phyloP scores from a whole-genome alignment of 2,797 vertebrate species.

The Enteromius trimaculatus region DNA sequence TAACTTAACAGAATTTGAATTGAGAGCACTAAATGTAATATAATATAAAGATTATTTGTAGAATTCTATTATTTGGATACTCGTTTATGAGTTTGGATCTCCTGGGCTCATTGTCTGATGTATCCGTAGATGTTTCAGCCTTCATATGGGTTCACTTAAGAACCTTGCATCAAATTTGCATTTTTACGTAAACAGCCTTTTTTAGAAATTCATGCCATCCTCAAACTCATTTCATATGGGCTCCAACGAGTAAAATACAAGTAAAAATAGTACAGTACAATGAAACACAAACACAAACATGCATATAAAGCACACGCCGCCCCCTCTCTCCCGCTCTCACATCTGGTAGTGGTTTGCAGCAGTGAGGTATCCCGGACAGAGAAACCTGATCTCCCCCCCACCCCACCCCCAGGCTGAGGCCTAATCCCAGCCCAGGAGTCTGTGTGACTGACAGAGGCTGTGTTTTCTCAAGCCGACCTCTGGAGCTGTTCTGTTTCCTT shows the following conservation, averaged over 20 bases:
- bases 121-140: not conserved
- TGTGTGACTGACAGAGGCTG: conserved; percentile 65
- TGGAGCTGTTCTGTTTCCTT: conserved; percentile 65
- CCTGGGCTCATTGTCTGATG: conserved; percentile 4
- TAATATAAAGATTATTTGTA: not conserved
- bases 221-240: conserved; percentile 17
- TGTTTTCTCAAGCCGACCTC: conserved; percentile 63
- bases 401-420: conserved; percentile 57
- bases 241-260: not conserved
- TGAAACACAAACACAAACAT: conserved; percentile 32
- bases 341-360: conserved; percentile 67
- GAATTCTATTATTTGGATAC: not conserved
- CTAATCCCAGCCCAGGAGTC: conserved; percentile 64
- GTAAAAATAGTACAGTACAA: conserved; percentile 48
- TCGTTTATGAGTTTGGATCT: not conserved
- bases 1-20: too few species aligned
- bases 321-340: conserved; percentile 51
- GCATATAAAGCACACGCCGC: conserved; percentile 21
- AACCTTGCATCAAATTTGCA: conserved; percentile 7
- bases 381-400: conserved; percentile 60
- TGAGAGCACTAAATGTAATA: not conserved
- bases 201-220: not conserved
- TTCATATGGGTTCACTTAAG: conserved; percentile 5
- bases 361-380: conserved; percentile 63
- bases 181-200: conserved; percentile 18